Evolutionary conservation across 1,140 invertebrate species (phyloP).

Genomic region (Sweltsa coloradensis): DNA sequence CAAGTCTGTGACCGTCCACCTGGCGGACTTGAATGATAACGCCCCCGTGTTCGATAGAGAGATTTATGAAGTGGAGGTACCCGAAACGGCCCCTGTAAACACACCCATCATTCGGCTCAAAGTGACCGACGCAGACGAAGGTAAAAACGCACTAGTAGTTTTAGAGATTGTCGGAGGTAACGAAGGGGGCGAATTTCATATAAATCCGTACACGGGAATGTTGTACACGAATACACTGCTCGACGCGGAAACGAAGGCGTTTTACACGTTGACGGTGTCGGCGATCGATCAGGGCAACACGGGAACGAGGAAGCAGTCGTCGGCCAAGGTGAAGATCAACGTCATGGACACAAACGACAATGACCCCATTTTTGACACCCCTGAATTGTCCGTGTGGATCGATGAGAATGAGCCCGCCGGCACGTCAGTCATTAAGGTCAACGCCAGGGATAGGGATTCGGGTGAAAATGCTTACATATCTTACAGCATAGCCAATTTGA

Average conservation of each 20-base stretch:
- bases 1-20: constrained; percentile 57
- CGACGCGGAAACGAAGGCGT: constrained; percentile 77
- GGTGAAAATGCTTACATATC: constrained; percentile 92
- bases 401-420: constrained; percentile 83
- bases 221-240: constrained; percentile 70
- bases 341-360: constrained; percentile 88
- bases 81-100: constrained; percentile 78
- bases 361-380: constrained; percentile 70
- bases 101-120: constrained; percentile 77
- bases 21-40: constrained; percentile 76
- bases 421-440: constrained; percentile 65
- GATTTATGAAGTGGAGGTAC: constrained; percentile 75
- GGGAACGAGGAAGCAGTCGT: constrained; percentile 70
- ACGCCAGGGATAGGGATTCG: constrained; percentile 76
- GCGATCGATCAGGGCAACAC: constrained; percentile 80
- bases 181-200: constrained; percentile 73
- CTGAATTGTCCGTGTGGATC: constrained; percentile 48
- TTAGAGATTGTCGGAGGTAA: constrained; percentile 88
- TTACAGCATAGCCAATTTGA: constrained; percentile 82
- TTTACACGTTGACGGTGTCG: constrained; percentile 84
- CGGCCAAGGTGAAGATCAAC: constrained; percentile 78
- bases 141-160: constrained; percentile 68
- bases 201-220: constrained; percentile 81
- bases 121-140: constrained; percentile 73
- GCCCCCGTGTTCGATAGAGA: constrained; percentile 78